Percentiles rank a stretch among this genome's conserved stretches.
Evolutionary conservation across 2,888 invertebrate genomes (phyloP).

Genomic region (Rosalia funebris): DNA sequence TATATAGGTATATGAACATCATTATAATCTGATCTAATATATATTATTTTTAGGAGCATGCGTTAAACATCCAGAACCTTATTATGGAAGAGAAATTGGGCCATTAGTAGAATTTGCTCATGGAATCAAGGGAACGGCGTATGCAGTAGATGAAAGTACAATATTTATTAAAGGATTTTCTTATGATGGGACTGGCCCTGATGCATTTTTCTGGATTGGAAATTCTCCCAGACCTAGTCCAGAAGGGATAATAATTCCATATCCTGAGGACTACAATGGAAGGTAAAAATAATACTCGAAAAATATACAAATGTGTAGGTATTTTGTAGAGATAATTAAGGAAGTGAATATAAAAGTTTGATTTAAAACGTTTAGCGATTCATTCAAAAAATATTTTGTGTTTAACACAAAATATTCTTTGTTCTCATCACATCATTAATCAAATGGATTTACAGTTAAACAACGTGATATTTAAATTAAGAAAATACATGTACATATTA

Average conservation of each 20-base stretch:
- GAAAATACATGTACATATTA: too few relatives aligned
- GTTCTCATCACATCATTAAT: too few relatives aligned
- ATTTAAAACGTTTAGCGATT: too few relatives aligned
- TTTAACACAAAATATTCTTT: too few relatives aligned
- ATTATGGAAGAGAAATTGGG: slow-evolving; percentile 83
- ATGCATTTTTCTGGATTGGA: slow-evolving; percentile 92
- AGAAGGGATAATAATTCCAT: slow-evolving; percentile 85
- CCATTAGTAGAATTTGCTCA: slow-evolving; percentile 79
- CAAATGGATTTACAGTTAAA: too few relatives aligned
- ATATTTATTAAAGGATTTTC: slow-evolving; percentile 87
- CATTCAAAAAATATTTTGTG: too few relatives aligned
- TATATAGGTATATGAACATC: too few relatives aligned
- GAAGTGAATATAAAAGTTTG: too few relatives aligned
- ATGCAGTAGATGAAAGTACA: slow-evolving; percentile 89
- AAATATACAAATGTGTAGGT: too few relatives aligned
- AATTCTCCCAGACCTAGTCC: slow-evolving; percentile 82
- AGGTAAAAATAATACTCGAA: slow-evolving; percentile 74
- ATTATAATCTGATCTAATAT: too few relatives aligned
- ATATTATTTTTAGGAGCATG: slow-evolving; percentile 51
- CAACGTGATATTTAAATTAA: too few relatives aligned
- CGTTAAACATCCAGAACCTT: slow-evolving; percentile 68
- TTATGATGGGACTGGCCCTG: slow-evolving; percentile 89
- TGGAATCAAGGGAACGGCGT: slow-evolving; percentile 83
- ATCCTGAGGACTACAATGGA: slow-evolving; percentile 83
- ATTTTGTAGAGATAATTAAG: too few relatives aligned